Conservation (phyloP, 2,888 invertebrate genomes). For the Tiphia femorata region DNA sequence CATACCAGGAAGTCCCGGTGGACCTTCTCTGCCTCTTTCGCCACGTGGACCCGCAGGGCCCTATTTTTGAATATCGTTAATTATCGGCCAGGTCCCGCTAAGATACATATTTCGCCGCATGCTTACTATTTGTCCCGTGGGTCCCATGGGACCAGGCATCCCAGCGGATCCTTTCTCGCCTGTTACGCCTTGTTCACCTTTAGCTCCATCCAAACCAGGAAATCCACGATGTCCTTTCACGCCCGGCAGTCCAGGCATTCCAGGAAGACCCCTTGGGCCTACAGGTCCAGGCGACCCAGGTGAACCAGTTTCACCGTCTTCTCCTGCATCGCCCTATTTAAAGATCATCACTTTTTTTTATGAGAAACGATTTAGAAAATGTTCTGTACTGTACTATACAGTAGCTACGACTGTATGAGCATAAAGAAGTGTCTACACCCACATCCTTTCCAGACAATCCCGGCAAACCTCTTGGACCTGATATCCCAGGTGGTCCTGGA, state of each 20-base stretch:
- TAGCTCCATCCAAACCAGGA: conserved; percentile 83
- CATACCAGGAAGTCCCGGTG: conserved; percentile 82
- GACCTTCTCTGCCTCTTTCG: conserved; percentile 87
- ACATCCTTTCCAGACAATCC: conserved; percentile 85
- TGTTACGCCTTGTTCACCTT: conserved; percentile 81
- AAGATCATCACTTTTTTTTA: too few species aligned
- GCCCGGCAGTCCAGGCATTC: conserved; percentile 85
- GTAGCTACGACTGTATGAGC: background rate
- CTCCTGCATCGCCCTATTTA: conserved; percentile 79
- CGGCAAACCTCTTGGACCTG: conserved; percentile 76
- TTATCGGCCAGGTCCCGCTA: too few species aligned
- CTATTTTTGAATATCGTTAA: too few species aligned
- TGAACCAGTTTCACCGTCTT: conserved; percentile 85
- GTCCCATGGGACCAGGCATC: conserved; percentile 78
- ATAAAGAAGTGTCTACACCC: conserved; percentile 50
- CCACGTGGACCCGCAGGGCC: conserved; percentile 85
- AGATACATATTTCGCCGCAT: background rate
- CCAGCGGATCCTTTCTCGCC: conserved; percentile 85
- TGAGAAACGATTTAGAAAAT: background rate
- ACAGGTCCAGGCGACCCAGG: conserved; percentile 79
- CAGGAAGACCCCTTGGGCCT: conserved; percentile 80
- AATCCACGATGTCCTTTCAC: conserved; percentile 87
- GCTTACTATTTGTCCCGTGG: conserved; percentile 77
- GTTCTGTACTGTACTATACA: background rate
- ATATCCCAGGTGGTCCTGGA: conserved; percentile 73